Conservation (phyloP, 92 coral and sea anemone genomes). For the Porites cylindrica region DNA sequence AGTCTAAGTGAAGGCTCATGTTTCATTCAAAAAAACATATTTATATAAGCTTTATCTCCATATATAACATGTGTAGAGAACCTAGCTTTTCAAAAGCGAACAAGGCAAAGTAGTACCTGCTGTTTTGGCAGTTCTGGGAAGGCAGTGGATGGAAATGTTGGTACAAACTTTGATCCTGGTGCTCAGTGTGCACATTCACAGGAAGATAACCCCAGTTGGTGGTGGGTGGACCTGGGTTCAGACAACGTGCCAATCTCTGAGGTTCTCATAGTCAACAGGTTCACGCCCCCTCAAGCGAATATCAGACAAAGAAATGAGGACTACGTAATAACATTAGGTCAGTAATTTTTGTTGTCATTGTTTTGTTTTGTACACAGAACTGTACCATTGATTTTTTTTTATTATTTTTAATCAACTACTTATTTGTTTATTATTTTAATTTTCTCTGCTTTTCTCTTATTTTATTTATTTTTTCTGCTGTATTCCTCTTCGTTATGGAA, state of each 20-base stretch:
- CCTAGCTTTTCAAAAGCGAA: not conserved
- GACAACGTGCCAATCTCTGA: not conserved
- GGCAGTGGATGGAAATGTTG: not conserved
- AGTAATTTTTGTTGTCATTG: not conserved
- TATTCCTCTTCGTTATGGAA: no score
- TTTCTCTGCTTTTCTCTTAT: no score
- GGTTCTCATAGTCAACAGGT: not conserved
- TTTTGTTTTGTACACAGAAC: no score
- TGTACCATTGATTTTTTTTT: no score
- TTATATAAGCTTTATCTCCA: no score
- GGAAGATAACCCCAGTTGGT: not conserved
- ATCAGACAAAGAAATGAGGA: not conserved
- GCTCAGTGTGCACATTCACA: not conserved
- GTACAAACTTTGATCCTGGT: not conserved
- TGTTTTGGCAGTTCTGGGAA: not conserved
- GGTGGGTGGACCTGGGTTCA: constrained; percentile 21
- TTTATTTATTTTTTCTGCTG: no score
- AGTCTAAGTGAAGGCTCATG: no score
- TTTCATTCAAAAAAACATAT: no score
- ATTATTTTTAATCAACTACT: no score
- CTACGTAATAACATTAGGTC: constrained; percentile 1
- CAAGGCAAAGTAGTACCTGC: not conserved
- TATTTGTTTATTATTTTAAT: no score
- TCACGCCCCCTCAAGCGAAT: not conserved
- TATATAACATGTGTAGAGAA: not conserved